phyloP scores from a whole-genome alignment of 2,888 invertebrate species.

The Xylophagus ater region DNA sequence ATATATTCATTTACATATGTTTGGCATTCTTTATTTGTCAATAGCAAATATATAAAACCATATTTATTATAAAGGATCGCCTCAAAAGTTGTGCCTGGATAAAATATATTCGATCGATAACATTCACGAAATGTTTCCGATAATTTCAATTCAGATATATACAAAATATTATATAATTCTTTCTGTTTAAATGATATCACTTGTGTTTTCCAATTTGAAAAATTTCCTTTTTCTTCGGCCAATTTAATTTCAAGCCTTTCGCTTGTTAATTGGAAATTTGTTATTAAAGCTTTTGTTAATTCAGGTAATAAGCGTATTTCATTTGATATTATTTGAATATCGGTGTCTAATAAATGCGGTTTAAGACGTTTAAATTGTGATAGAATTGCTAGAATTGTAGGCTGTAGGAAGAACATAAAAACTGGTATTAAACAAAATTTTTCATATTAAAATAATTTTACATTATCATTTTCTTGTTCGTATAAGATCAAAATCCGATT shows the following conservation, averaged over 20 bases:
- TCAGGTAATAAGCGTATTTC: not conserved
- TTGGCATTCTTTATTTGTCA: not conserved
- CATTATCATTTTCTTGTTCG: constrained; percentile 2
- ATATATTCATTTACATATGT: constrained; percentile 1
- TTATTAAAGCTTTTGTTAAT: not conserved
- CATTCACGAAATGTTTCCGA: constrained; percentile 1
- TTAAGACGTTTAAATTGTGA: constrained; percentile 7
- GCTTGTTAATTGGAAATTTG: not conserved
- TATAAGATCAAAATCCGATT: not conserved
- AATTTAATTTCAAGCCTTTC: not conserved
- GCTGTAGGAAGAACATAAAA: not conserved
- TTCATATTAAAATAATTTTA: not conserved
- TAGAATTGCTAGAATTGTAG: constrained; percentile 2
- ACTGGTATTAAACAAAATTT: not conserved
- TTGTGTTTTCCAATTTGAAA: constrained; percentile 7
- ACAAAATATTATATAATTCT: not conserved
- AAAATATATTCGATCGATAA: not conserved
- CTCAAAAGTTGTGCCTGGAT: constrained; percentile 3
- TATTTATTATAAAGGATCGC: constrained; percentile 5
- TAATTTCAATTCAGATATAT: constrained; percentile 6
- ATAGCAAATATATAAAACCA: constrained; percentile 3
- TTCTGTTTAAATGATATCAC: constrained; percentile 1
- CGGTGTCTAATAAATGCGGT: not conserved
- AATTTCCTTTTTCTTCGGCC: not conserved
- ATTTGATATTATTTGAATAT: not conserved